Base-by-base conservation (phyloP, 2,113 vertebrate species). In the Ictalurus furcatus region DNA sequence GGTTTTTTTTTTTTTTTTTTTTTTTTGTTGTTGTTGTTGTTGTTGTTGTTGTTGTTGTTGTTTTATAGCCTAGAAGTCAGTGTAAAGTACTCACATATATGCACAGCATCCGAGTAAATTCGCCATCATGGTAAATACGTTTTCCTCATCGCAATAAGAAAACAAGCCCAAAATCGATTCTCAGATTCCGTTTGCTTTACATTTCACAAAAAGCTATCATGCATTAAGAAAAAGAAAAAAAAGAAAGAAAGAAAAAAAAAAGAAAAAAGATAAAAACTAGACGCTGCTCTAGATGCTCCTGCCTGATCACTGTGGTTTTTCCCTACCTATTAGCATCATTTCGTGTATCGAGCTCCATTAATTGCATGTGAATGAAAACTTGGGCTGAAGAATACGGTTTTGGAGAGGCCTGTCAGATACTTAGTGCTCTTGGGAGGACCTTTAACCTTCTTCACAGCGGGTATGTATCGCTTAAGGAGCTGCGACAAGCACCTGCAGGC, bases 341-440 rank as follows among this genome's bases (percentile, higher is more conserved):
- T 96, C 95, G 94, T 96, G 94, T 94, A 96, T 95, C 95, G 94
- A 96, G 94, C 93, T 92, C 94, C 94, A 96, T 96, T 96, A 96
- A 96, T 96, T 96, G 95, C 95, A 92, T 92, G 89, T 96, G 95
- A 96, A 96, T 95, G 94, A 94, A 95, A 96, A 95, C 95, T 94
- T 95, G 93, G 93, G 90, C 85, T 90, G 94, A 95, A 96, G 96
- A 96, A 96, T 95, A 95, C 91, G 94, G 92, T 95, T 94, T 94
- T 96, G 92, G 95, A 96, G 96, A 95, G 95, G 95, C 94, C 95
- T 94, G 94, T 94, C 95, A 95, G 95, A 96, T 95, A 96, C 95
- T 95, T 95, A 95, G 94, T 95, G 94, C 95, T 95, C 95, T 96
- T 93, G 94, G 94, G 93, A 93, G 92, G 95, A 96, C 95, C 96